phyloP scores from a whole-genome alignment of 2,113 vertebrate genomes.

The Pontoporia blainvillei region DNA sequence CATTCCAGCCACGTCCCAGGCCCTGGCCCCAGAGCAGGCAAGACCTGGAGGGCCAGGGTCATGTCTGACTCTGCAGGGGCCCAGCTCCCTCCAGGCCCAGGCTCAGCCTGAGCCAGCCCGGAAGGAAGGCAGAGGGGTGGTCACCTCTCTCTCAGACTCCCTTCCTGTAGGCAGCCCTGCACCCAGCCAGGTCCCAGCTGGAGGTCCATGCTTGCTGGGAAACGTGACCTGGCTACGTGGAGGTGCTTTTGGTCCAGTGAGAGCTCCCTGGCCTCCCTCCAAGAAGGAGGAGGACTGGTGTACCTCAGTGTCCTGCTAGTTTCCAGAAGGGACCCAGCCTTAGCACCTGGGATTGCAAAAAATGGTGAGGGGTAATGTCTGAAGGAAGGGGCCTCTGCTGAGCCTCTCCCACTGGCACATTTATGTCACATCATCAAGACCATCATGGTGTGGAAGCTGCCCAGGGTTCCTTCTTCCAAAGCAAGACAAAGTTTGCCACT shows the following conservation, averaged over 20 bases:
- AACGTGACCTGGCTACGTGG: neutral
- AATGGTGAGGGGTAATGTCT: neutral
- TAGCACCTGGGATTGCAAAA: neutral
- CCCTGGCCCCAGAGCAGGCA: neutral
- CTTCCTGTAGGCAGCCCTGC: neutral
- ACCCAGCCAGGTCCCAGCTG: neutral
- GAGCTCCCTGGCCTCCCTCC: neutral
- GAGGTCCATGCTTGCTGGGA: neutral
- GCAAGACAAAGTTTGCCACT: neutral
- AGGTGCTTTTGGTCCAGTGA: neutral
- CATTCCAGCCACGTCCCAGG: neutral
- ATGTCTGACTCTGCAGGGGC: neutral
- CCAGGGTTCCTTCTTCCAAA: neutral
- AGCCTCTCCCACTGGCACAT: neutral
- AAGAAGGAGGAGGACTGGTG: neutral
- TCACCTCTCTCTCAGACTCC: neutral
- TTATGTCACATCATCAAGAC: neutral
- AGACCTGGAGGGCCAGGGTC: neutral
- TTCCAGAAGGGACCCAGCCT: neutral
- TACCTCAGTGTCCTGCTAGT: neutral
- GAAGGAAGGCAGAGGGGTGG: neutral
- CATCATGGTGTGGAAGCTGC: rapidly evolving
- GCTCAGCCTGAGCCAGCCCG: neutral
- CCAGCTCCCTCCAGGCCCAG: neutral
- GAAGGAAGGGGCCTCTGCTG: neutral